Conservation (phyloP, 2,888 invertebrate genomes). For the Limnephilus marmoratus region DNA sequence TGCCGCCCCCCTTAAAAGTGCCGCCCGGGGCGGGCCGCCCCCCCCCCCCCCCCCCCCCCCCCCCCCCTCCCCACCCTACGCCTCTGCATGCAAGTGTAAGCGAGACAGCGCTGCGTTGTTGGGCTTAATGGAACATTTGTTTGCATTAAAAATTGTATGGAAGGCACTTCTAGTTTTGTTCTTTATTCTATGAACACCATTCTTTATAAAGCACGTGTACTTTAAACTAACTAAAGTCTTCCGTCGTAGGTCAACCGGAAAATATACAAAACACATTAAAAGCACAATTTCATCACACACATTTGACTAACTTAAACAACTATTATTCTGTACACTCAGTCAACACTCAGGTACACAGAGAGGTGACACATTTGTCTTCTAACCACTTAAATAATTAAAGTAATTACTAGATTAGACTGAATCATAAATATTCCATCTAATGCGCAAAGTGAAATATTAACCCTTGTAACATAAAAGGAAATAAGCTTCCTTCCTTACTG, state of each 20-base stretch:
- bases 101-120: too few species aligned
- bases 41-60: too few species aligned
- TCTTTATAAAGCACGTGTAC: too few species aligned
- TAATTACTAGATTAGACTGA: neutral
- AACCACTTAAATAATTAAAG: neutral
- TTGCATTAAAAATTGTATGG: too few species aligned
- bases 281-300: neutral
- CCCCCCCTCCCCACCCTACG: too few species aligned
- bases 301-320: neutral
- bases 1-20: too few species aligned
- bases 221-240: neutral
- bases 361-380: neutral
- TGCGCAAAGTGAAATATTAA: neutral
- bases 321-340: neutral
- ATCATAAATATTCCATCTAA: neutral
- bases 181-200: too few species aligned
- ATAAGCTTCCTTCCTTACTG: neutral
- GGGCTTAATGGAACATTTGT: too few species aligned
- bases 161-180: too few species aligned
- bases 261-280: neutral
- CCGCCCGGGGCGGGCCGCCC: too few species aligned
- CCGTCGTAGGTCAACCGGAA: neutral
- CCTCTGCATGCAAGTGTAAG: too few species aligned
- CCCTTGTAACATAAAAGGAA: neutral
- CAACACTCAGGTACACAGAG: neutral